These are phyloP conservation scores for Sterrhoptilus dennistouni DNA, from an alignment of 2,113 vertebrate genomes.

Conservation along the genomic window DNA sequence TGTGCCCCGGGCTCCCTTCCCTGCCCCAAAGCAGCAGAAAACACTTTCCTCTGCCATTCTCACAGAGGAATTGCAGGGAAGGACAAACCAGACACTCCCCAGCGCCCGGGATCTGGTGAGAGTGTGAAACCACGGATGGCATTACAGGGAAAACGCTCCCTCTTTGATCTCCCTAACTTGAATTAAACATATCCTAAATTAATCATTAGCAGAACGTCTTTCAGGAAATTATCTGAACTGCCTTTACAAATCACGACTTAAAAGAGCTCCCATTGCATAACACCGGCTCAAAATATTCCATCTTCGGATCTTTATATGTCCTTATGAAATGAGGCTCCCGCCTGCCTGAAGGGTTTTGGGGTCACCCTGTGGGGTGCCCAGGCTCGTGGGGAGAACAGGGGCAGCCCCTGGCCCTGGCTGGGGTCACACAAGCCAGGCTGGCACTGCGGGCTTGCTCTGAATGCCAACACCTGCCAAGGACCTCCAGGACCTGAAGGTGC, in stretches of 20 bases:
- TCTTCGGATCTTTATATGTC: background rate
- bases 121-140: background rate
- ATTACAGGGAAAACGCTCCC: background rate
- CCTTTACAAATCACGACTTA: conserved; percentile 43
- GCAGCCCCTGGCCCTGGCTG: background rate
- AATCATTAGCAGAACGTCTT: conserved; percentile 45
- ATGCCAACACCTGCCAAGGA: rapidly evolving
- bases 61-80: background rate
- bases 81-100: background rate
- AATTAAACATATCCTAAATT: conserved; percentile 63
- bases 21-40: background rate
- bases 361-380: background rate
- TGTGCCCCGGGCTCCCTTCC: background rate
- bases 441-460: rapidly evolving
- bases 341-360: background rate
- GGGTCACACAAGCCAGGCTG: background rate
- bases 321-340: background rate
- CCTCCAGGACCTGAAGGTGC: rapidly evolving
- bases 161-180: conserved; percentile 58
- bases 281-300: background rate
- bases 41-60: background rate
- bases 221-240: conserved; percentile 27
- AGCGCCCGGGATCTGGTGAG: background rate
- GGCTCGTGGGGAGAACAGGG: rapidly evolving
- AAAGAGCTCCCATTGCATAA: conserved; percentile 15